phyloP scores from a whole-genome alignment of 1,140 invertebrate genomes.

The Melitaea cinxia region DNA sequence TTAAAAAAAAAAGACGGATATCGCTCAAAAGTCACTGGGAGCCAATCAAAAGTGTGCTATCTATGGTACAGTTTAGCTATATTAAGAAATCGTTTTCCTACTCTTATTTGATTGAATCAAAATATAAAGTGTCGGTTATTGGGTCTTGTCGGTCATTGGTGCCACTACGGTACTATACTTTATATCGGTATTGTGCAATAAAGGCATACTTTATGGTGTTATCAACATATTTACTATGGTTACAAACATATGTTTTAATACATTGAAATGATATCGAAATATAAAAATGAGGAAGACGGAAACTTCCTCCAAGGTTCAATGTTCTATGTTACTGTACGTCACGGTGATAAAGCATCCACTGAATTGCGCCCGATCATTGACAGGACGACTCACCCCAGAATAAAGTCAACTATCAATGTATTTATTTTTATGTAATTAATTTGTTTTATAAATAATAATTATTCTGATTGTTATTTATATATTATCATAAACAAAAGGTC shows the following conservation, averaged over 20 bases:
- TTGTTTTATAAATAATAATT: neutral
- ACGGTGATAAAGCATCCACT: slow-evolving; percentile 69
- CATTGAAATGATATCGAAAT: slow-evolving; percentile 16
- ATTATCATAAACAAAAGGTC: too few relatives aligned
- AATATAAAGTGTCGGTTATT: too few relatives aligned
- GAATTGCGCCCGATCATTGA: slow-evolving; percentile 68
- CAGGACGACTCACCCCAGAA: slow-evolving; percentile 68
- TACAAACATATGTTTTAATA: neutral
- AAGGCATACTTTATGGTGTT: neutral
- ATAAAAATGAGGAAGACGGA: slow-evolving; percentile 66
- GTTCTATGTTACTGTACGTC: slow-evolving; percentile 67
- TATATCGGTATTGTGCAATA: too few relatives aligned
- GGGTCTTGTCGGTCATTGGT: too few relatives aligned
- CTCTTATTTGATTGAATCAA: too few relatives aligned
- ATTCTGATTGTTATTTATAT: too few relatives aligned
- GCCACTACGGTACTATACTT: too few relatives aligned
- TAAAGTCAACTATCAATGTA: slow-evolving; percentile 36
- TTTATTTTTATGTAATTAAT: neutral
- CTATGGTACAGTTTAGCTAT: too few relatives aligned
- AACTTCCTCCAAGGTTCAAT: slow-evolving; percentile 77
- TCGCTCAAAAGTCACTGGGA: too few relatives aligned
- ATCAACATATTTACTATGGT: neutral
- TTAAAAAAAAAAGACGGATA: too few relatives aligned
- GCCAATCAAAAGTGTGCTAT: too few relatives aligned
- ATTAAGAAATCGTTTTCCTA: too few relatives aligned